These are phyloP conservation scores for Rallus limicola DNA, from an alignment of 2,113 vertebrate species.

Conservation along the genomic window DNA sequence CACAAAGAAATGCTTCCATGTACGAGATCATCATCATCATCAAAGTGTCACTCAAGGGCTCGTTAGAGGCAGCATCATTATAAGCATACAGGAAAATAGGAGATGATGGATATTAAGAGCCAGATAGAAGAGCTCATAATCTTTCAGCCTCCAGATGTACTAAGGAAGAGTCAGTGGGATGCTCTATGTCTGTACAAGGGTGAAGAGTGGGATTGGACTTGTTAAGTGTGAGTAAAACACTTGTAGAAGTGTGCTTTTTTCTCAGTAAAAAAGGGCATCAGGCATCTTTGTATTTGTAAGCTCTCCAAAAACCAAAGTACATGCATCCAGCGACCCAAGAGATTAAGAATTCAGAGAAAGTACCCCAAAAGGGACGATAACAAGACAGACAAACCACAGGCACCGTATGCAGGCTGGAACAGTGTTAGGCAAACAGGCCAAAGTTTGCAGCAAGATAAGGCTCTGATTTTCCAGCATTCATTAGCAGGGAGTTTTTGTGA, in stretches of 20 bases:
- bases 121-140: neutral
- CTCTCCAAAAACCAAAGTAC: neutral
- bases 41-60: neutral
- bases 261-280: rapidly evolving
- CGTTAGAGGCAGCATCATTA: neutral
- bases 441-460: neutral
- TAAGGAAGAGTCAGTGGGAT: neutral
- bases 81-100: neutral
- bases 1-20: neutral
- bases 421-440: neutral
- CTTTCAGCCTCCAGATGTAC: neutral
- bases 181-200: neutral
- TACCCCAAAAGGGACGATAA: neutral
- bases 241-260: neutral
- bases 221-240: neutral
- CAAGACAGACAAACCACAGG: neutral
- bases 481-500: neutral
- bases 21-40: neutral
- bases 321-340: too few species aligned
- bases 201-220: neutral
- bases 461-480: neutral
- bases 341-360: neutral
- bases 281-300: neutral
- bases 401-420: neutral
- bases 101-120: neutral